These are phyloP conservation scores for Psittacula echo DNA, from an alignment of 2,797 vertebrate genomes.

Conservation along the genomic window DNA sequence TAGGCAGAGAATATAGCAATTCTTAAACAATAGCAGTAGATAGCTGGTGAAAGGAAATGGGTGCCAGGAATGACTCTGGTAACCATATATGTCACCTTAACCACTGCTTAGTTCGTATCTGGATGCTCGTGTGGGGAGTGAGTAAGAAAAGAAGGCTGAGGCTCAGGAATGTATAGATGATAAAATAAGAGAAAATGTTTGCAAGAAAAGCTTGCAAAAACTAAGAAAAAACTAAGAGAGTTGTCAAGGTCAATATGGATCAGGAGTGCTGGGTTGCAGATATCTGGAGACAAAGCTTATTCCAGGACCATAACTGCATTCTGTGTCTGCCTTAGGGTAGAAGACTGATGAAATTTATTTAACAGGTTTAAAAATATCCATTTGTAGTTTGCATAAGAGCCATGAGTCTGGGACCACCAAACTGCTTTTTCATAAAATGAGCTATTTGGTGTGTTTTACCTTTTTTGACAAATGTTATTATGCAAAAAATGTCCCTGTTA, in stretches of 20 bases:
- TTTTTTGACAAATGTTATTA: neutral
- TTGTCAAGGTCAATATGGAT: neutral
- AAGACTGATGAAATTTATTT: neutral
- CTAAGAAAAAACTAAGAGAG: neutral
- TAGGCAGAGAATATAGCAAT: neutral
- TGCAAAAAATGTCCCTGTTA: neutral
- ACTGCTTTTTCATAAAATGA: neutral
- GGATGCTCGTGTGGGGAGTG: neutral
- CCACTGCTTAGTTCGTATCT: neutral
- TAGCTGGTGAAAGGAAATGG: neutral
- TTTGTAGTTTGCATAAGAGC: neutral
- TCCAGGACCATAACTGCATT: neutral
- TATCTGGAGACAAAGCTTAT: neutral
- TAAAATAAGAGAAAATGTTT: neutral
- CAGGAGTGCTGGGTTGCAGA: neutral
- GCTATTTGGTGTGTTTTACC: neutral
- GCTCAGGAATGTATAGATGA: neutral
- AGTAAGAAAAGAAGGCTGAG: neutral
- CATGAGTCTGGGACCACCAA: neutral
- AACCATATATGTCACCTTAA: neutral
- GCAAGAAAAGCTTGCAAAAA: neutral
- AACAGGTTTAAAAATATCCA: neutral
- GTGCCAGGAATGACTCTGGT: neutral
- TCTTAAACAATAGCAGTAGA: neutral
- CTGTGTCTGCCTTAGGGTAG: neutral